Conservation (phyloP, 2,888 invertebrate species). For the Cephonodes hylas region DNA sequence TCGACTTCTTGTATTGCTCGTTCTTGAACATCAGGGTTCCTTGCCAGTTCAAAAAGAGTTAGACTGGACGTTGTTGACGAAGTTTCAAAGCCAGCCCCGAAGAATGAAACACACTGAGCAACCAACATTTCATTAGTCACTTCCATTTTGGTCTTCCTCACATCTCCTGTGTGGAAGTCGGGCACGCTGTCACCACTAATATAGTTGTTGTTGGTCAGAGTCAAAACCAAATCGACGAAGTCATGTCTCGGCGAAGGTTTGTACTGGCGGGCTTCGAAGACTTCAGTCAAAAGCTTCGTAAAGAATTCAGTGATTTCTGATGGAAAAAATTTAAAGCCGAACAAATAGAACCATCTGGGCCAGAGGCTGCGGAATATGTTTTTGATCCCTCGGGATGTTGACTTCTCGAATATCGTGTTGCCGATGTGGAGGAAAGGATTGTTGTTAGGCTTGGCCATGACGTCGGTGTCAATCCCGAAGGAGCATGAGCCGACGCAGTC, state of each 20-base stretch:
- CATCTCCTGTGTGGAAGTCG: slow-evolving; percentile 31
- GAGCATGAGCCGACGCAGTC: slow-evolving; percentile 45
- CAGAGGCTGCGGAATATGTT: slow-evolving; percentile 36
- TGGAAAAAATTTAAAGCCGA: slow-evolving; percentile 39
- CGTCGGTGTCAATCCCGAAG: slow-evolving; percentile 33
- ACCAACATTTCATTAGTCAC: slow-evolving; percentile 58
- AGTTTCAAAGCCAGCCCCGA: slow-evolving; percentile 57
- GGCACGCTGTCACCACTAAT: slow-evolving; percentile 43
- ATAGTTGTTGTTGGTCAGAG: slow-evolving; percentile 38
- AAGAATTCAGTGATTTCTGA: slow-evolving; percentile 39
- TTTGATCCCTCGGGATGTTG: slow-evolving; percentile 34
- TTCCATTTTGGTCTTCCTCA: slow-evolving; percentile 32
- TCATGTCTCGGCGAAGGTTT: slow-evolving; percentile 44
- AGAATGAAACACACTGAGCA: slow-evolving; percentile 76
- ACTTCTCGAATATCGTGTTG: slow-evolving; percentile 34
- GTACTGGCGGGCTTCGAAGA: slow-evolving; percentile 39
- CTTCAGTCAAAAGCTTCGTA: slow-evolving; percentile 31
- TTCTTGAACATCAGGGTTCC: slow-evolving; percentile 36
- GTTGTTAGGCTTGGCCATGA: slow-evolving; percentile 18
- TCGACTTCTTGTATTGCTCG: slow-evolving; percentile 46
- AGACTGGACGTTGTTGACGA: slow-evolving; percentile 44
- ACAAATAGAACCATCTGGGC: slow-evolving; percentile 48
- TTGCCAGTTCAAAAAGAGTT: slow-evolving; percentile 50
- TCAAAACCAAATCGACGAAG: slow-evolving; percentile 49
- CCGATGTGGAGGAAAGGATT: slow-evolving; percentile 44